Percentiles rank a stretch among this genome's conserved stretches.
These are phyloP conservation scores for Rhegmatorhina hoffmannsi DNA, from an alignment of 2,113 vertebrate genomes.

Conservation along the genomic window DNA sequence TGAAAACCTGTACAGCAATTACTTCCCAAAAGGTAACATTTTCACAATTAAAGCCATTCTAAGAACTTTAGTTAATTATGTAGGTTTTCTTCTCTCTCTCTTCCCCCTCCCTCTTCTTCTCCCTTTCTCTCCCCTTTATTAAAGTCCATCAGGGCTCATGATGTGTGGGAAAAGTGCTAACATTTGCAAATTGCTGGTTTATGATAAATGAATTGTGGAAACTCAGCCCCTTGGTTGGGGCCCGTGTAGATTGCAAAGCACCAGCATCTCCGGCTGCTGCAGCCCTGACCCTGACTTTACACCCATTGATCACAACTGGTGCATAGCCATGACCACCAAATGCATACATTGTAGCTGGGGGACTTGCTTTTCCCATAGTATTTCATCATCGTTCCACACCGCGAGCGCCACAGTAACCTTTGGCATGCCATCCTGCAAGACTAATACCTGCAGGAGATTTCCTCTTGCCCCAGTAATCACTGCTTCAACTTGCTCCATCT, in stretches of 20 bases:
- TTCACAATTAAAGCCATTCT: slow-evolving; percentile 67
- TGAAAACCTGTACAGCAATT: slow-evolving; percentile 57
- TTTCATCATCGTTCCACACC: slow-evolving; percentile 74
- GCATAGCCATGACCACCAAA: slow-evolving; percentile 75
- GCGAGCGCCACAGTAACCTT: slow-evolving; percentile 55
- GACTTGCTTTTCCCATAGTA: slow-evolving; percentile 74
- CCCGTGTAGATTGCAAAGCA: slow-evolving; percentile 62
- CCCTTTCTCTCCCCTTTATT: slow-evolving; percentile 55
- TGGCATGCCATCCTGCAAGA: slow-evolving; percentile 59
- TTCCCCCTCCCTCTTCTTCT: not conserved
- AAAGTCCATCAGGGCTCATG: slow-evolving; percentile 71
- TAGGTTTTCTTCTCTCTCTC: slow-evolving; percentile 13
- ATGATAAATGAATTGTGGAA: slow-evolving; percentile 79
- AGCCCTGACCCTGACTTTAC: slow-evolving; percentile 74
- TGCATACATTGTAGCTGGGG: slow-evolving; percentile 59
- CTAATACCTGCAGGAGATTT: slow-evolving; percentile 76
- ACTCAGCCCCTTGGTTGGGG: slow-evolving; percentile 71
- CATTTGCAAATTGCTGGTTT: slow-evolving; percentile 78
- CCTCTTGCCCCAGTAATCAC: slow-evolving; percentile 58
- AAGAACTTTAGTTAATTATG: slow-evolving; percentile 67
- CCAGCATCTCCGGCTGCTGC: slow-evolving; percentile 68
- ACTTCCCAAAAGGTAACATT: slow-evolving; percentile 60
- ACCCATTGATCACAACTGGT: slow-evolving; percentile 76
- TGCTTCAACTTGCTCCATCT: slow-evolving; percentile 40
- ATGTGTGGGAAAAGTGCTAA: slow-evolving; percentile 77